Evolutionary conservation across 2,888 invertebrate genomes (phyloP), one percentile per base, ranked within the genome.

Genomic region (Andrena trimmerana): DNA sequence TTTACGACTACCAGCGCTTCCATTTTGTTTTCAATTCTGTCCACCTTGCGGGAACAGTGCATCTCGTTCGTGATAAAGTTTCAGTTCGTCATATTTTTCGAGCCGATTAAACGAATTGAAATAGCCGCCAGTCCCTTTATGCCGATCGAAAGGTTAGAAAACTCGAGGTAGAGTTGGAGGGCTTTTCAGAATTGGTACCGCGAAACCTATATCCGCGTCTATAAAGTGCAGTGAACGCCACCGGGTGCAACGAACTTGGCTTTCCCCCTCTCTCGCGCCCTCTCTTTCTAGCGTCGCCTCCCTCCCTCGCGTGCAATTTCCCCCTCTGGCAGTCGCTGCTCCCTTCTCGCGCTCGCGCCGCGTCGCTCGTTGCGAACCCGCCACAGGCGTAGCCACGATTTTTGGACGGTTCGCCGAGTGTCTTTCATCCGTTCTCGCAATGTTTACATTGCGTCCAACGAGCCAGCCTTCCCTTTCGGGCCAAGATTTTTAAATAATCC

Each of bases 161-260:
- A 52, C 65, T 62, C 73, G 62, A 73, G 70, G 65, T 78, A 79
- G 79, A 77, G 77, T 50, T 71, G 60, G 74, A 76, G 83, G 80
- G 73, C 86, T 87, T 87, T 86, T 87, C 84, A 85, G 84, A 86
- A 88, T 85, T 86, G 89, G 89, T 90, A 87, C 88, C 88, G 85
- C 86, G 88, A 86, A 89, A 89, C 86, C 90, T 89, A 90, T 89
- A 89, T 90, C 85, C 88, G 88, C 89, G 88, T 89, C 86, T 87
- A 87, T 82, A 87, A 90, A 90, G 92, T 91, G 90, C 91, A 92
- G 90, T 88, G 90, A 92, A 91, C 92, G 90, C 90, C 81, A 84
- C 84, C 86, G 92, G 90, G 92, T 91, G 92, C 92, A 92, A 92
- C 89, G 92, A 92, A 92, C 92, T 92, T 84, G 24, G 86, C 81